Evolutionary conservation across 2,888 invertebrate genomes (phyloP).

Genomic region (Malacosoma neustria): DNA sequence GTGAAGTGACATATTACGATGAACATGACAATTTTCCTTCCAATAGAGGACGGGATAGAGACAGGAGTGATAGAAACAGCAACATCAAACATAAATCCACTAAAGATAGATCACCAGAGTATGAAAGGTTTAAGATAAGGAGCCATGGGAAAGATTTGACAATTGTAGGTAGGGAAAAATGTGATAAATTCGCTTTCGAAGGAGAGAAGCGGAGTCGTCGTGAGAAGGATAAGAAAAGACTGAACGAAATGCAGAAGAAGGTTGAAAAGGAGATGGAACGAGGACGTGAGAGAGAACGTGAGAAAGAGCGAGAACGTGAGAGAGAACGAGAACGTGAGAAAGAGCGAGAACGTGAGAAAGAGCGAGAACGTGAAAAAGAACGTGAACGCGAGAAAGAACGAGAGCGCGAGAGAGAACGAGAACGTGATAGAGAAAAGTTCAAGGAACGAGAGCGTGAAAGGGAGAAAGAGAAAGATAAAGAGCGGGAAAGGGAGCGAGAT

Average conservation of each 20-base stretch:
- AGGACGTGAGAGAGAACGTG: slow-evolving; percentile 19
- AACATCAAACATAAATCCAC: slow-evolving; percentile 51
- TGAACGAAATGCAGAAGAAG: too few relatives aligned
- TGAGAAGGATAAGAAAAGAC: slow-evolving; percentile 18
- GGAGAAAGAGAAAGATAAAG: slow-evolving; percentile 6
- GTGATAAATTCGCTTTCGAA: slow-evolving; percentile 50
- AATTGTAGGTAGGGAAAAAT: slow-evolving; percentile 48
- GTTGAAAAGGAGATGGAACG: slow-evolving; percentile 23
- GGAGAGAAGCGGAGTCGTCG: slow-evolving; percentile 25
- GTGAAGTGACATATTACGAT: slow-evolving; percentile 61
- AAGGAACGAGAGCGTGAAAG: slow-evolving; percentile 15
- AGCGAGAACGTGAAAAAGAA: slow-evolving; percentile 29
- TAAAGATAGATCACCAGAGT: slow-evolving; percentile 40
- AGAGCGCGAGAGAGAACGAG: slow-evolving; percentile 24
- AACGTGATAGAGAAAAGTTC: slow-evolving; percentile 37
- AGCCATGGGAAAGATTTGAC: slow-evolving; percentile 36
- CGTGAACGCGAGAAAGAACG: slow-evolving; percentile 23
- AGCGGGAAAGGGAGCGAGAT: background rate
- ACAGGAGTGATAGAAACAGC: slow-evolving; percentile 54
- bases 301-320: slow-evolving; percentile 16
- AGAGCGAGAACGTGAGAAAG: slow-evolving; percentile 28
- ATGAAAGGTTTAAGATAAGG: slow-evolving; percentile 36
- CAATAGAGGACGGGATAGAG: slow-evolving; percentile 33
- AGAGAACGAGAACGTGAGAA: slow-evolving; percentile 21
- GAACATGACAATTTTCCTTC: slow-evolving; percentile 63